Evolutionary conservation across 2,888 invertebrate genomes (phyloP).

Genomic region (Eupithecia insigniata): DNA sequence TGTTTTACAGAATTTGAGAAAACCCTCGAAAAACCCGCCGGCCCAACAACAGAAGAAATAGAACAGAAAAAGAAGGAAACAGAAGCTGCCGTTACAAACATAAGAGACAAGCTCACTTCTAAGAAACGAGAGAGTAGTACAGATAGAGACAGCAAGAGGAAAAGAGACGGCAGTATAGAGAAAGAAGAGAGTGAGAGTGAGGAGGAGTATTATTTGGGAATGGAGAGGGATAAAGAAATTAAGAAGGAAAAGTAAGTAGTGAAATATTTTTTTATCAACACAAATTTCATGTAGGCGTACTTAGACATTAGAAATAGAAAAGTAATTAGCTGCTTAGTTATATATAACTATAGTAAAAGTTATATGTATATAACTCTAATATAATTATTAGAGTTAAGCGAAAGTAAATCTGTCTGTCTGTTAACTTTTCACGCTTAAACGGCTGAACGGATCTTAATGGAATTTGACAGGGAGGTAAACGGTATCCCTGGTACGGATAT

Average conservation of each 20-base stretch:
- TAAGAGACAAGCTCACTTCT: conserved; percentile 70
- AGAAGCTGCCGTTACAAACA: conserved; percentile 64
- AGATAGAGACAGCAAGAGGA: conserved; percentile 61
- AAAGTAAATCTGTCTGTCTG: too few relatives aligned
- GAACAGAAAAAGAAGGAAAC: conserved; percentile 65
- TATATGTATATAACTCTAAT: too few relatives aligned
- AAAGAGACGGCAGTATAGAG: conserved; percentile 57
- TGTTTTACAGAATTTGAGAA: conserved; percentile 75
- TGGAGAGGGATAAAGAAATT: conserved; percentile 84
- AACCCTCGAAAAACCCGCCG: conserved; percentile 62
- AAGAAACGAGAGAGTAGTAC: conserved; percentile 59
- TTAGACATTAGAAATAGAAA: too few relatives aligned
- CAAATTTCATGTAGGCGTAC: too few relatives aligned
- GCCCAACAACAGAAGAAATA: conserved; percentile 51
- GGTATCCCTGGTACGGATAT: too few relatives aligned
- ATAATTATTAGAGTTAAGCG: too few relatives aligned
- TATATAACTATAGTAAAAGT: too few relatives aligned
- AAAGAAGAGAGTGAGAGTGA: conserved; percentile 58
- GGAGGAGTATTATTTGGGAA: conserved; percentile 86
- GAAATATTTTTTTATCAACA: too few relatives aligned
- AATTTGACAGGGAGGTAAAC: too few relatives aligned
- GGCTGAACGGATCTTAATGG: too few relatives aligned
- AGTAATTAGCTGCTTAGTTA: too few relatives aligned
- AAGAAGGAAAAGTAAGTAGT: conserved; percentile 83
- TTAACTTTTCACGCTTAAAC: too few relatives aligned